Evolutionary conservation across 2,888 invertebrate genomes (phyloP).

Genomic region (Drosophila infuscata): DNA sequence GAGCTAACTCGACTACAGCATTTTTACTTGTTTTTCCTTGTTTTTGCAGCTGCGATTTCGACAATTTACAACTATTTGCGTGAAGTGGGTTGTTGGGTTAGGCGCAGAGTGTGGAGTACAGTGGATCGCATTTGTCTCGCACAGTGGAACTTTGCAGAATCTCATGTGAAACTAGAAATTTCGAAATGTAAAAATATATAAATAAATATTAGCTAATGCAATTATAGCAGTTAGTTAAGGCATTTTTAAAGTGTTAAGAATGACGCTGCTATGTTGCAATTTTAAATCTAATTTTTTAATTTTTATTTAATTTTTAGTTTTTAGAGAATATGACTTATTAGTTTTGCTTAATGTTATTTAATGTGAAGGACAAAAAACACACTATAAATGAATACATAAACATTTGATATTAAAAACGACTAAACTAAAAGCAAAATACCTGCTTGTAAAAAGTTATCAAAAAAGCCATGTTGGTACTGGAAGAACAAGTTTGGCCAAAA

Average conservation of each 20-base stretch:
- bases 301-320: neutral
- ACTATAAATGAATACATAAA: neutral
- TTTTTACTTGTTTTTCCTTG: neutral
- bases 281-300: neutral
- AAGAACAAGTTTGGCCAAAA: neutral
- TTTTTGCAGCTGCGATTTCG: conserved; percentile 50
- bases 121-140: conserved; percentile 21
- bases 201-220: neutral
- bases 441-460: neutral
- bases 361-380: neutral
- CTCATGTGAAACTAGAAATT: neutral
- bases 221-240: neutral
- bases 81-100: neutral
- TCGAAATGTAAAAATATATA: neutral
- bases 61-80: conserved; percentile 66
- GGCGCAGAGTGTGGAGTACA: conserved; percentile 23
- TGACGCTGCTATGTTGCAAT: neutral
- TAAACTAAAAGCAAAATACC: neutral
- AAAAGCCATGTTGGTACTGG: too few relatives aligned
- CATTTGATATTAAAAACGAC: neutral
- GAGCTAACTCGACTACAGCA: neutral
- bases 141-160: neutral
- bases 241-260: neutral
- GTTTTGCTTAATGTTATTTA: neutral
- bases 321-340: neutral